Base-by-base conservation (phyloP, 2,888 invertebrate species). In the Linnaemya tessellans region DNA sequence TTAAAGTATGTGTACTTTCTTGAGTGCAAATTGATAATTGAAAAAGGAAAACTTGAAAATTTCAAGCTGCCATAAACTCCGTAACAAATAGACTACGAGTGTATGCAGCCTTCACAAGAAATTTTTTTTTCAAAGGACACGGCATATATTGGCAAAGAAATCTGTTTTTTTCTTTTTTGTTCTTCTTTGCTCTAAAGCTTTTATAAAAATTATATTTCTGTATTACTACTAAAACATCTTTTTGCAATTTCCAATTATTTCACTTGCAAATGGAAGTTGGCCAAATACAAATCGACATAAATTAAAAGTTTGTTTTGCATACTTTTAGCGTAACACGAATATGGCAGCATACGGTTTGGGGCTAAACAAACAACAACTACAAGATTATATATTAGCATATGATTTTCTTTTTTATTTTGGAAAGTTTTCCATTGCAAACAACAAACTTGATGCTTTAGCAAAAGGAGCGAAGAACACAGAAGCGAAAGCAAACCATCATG, bases 221-320 rank as follows among this genome's bases (percentile, higher is more conserved):
- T 54, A 1, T 0, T 54, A 20, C 22, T n/a, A 20, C 22, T 51
- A 51, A 51, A 51, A 51, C 7, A 15, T 25, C 1, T 9, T 2
- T 43, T 11, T 20, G n/a, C n/a, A 25, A 56, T 67, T 13, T 30
- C 20, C 35, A 35, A 13, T 18, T 35, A 30, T 35, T 51, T 20
- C 49, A 8, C 18, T 1, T 30, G 13, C 5, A 64, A 71, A 38
- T 80, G 65, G 65, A 73, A 73, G 49, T 25, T 49, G 56, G 56
- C 80, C 73, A 80, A 80, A 56, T 43, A 18, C 11, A 56, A 30
- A 70, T 64, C 10, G 20, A 30, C 43, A 30, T 18, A 62, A 60
- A 30, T 58, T 15, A 5, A 58, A 41, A 18, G 22, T 41, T 51
- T 13, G 13, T 58, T 51, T 25, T 15, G 7, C 8, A n/a, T 35